phyloP scores from a whole-genome alignment of 2,888 invertebrate species.

The Perdita meconis region DNA sequence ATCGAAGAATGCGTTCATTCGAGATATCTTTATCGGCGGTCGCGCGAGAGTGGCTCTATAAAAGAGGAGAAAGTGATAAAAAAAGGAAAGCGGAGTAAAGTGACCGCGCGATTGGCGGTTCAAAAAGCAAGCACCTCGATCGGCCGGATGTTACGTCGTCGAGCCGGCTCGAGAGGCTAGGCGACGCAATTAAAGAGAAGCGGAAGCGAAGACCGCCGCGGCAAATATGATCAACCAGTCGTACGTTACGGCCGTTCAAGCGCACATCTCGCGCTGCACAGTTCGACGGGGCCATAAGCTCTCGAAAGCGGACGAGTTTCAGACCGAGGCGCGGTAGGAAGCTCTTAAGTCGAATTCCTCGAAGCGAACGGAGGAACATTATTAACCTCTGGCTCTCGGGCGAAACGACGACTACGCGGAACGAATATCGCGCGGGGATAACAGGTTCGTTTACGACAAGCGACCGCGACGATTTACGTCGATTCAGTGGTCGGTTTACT shows the following conservation, averaged over 20 bases:
- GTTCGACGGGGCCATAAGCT: slow-evolving; percentile 6
- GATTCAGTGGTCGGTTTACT: neutral
- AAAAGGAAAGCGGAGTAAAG: slow-evolving; percentile 47
- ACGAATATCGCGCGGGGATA: slow-evolving; percentile 22
- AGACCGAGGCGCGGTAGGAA: slow-evolving; percentile 19
- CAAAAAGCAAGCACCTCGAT: slow-evolving; percentile 40
- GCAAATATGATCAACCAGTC: slow-evolving; percentile 9
- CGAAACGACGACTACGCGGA: neutral
- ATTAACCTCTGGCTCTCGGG: neutral
- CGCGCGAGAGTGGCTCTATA: slow-evolving; percentile 31
- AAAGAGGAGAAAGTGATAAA: slow-evolving; percentile 63
- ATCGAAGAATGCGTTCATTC: slow-evolving; percentile 1
- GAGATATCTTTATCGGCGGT: slow-evolving; percentile 35
- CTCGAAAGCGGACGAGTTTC: slow-evolving; percentile 30
- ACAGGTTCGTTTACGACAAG: neutral
- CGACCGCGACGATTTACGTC: neutral
- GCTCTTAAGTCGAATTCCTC: slow-evolving; percentile 6
- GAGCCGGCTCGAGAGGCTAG: neutral
- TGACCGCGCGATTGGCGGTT: slow-evolving; percentile 19
- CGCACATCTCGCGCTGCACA: neutral
- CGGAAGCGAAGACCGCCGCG: slow-evolving; percentile 46
- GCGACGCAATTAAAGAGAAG: slow-evolving; percentile 51
- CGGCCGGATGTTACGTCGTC: slow-evolving; percentile 15
- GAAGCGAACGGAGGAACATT: slow-evolving; percentile 9
- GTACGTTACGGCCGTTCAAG: slow-evolving; percentile 31